Percentiles rank a stretch among this genome's conserved stretches.
Conservation (phyloP, 2,113 vertebrate species). For the Mirounga angustirostris region DNA sequence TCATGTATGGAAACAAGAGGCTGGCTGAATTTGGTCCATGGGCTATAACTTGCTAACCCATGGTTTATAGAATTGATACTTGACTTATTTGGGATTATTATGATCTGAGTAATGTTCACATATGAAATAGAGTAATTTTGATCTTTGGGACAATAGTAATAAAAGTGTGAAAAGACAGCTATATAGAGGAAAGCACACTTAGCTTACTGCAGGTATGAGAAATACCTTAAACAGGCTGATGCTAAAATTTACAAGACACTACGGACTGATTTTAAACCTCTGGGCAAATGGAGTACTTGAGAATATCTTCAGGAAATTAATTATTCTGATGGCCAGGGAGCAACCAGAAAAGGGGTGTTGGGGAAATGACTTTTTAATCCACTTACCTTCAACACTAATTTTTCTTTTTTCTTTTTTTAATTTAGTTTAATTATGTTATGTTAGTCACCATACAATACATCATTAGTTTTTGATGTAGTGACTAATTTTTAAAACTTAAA, state of each 20-base stretch:
- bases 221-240: background rate
- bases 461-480: too few species aligned
- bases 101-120: background rate
- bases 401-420: too few species aligned
- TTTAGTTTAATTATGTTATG: too few species aligned
- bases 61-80: background rate
- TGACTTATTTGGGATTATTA: background rate
- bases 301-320: background rate
- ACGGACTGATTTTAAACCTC: background rate
- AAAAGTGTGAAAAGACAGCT: background rate
- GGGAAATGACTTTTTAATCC: constrained; percentile 38
- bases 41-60: background rate
- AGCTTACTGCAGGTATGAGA: background rate
- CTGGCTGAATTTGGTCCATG: background rate
- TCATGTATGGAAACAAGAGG: background rate
- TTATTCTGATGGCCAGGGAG: background rate
- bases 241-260: background rate
- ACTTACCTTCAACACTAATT: background rate
- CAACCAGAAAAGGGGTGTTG: background rate
- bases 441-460: too few species aligned
- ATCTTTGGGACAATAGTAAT: background rate
- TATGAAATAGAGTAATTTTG: background rate
- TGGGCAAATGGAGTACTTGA: background rate
- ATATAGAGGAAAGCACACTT: background rate
- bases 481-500: background rate